These are phyloP conservation scores for Momotus momota DNA, from an alignment of 2,797 vertebrate species.

Conservation along the genomic window DNA sequence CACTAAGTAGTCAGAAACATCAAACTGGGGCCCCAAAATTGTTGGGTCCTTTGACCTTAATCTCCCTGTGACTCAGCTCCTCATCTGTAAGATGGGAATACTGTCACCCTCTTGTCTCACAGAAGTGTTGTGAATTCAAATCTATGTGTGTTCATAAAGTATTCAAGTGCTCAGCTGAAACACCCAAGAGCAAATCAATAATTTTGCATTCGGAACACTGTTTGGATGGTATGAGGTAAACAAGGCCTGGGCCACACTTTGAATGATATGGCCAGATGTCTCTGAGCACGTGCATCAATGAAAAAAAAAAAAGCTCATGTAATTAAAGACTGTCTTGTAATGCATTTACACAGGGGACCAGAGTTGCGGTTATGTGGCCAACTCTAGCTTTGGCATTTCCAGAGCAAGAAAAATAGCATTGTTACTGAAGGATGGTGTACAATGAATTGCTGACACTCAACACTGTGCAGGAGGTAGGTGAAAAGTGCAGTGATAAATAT, in stretches of 20 bases:
- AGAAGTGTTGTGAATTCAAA: conserved; percentile 25
- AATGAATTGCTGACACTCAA: conserved; percentile 47
- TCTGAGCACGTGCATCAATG: not conserved
- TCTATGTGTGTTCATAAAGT: not conserved
- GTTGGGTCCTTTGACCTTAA: conserved; percentile 55
- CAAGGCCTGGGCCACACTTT: conserved; percentile 10
- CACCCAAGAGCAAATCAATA: not conserved
- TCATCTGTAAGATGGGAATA: conserved; percentile 39
- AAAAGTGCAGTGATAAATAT: conserved; percentile 55
- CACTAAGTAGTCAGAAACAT: conserved; percentile 33
- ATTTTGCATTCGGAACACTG: conserved; percentile 21
- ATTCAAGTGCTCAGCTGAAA: not conserved
- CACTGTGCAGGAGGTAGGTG: conserved; percentile 17
- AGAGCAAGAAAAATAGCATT: conserved; percentile 54
- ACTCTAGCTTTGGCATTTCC: conserved; percentile 22
- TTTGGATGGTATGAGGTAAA: not conserved
- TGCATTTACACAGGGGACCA: conserved; percentile 31
- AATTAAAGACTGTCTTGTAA: conserved; percentile 65
- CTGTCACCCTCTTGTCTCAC: not conserved
- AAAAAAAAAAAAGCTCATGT: not conserved
- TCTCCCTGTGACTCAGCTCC: conserved; percentile 47
- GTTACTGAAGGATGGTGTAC: conserved; percentile 12
- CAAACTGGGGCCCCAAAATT: conserved; percentile 43
- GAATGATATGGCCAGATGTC: conserved; percentile 41
- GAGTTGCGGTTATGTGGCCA: conserved; percentile 36